phyloP scores from a whole-genome alignment of 37 sponge, comb jelly and placozoan genomes.

The Ephydatia muelleri region DNA sequence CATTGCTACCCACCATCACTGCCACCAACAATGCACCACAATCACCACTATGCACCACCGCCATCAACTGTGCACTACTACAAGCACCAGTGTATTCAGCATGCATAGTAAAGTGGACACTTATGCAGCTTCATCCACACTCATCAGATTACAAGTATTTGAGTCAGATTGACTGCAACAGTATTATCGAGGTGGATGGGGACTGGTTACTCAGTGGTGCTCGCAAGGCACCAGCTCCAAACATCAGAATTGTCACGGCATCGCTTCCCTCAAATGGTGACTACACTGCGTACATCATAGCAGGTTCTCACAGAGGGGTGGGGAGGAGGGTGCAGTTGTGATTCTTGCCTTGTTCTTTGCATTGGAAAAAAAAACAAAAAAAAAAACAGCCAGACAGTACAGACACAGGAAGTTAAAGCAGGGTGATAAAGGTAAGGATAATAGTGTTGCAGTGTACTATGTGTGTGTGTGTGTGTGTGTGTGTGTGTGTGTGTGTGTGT shows the following conservation, averaged over 20 bases:
- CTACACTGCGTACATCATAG: conserved; percentile 42
- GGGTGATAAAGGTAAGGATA: neutral
- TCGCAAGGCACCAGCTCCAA: conserved; percentile 33
- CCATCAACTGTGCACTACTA: too few species aligned
- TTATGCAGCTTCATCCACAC: too few species aligned
- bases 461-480: neutral
- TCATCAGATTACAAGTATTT: conserved; percentile 22
- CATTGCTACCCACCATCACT: too few species aligned
- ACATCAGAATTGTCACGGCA: conserved; percentile 44
- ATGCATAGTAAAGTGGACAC: too few species aligned
- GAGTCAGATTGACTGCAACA: conserved; percentile 38
- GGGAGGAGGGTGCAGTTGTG: too few species aligned
- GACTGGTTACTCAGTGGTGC: conserved; percentile 70
- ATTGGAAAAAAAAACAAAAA: too few species aligned
- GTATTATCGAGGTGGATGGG: conserved; percentile 50
- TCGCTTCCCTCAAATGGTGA: conserved; percentile 60
- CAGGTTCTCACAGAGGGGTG: conserved; percentile 18
- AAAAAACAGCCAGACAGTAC: neutral
- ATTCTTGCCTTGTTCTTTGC: neutral
- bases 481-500: neutral
- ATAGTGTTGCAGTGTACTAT: too few species aligned
- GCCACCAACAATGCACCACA: too few species aligned
- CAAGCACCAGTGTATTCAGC: too few species aligned
- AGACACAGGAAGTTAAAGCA: neutral
- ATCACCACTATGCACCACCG: too few species aligned